Evolutionary conservation across 2,888 invertebrate species (phyloP).

Genomic region (Stenotaenia linearis): DNA sequence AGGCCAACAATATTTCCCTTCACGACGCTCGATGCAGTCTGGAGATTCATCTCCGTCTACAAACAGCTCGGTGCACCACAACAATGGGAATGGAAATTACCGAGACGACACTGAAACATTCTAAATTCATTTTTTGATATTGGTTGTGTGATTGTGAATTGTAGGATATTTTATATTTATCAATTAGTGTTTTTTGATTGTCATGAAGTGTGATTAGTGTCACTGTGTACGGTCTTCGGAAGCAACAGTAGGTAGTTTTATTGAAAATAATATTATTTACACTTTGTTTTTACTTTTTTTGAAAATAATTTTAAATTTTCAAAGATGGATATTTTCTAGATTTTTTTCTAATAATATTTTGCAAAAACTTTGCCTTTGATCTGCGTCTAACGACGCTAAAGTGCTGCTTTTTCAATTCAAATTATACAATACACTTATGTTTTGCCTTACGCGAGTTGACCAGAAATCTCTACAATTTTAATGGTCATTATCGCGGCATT

Average conservation of each 20-base stretch:
- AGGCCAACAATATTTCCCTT: conserved; percentile 32
- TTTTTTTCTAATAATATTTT: not conserved
- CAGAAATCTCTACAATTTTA: too few relatives aligned
- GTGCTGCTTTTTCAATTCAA: too few relatives aligned
- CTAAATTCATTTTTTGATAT: not conserved
- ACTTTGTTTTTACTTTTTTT: not conserved
- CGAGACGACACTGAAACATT: not conserved
- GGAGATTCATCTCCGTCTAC: conserved; percentile 12
- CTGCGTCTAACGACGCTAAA: too few relatives aligned
- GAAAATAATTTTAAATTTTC: too few relatives aligned
- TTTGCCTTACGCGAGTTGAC: not conserved
- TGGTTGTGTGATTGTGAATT: not conserved
- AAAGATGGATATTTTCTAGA: not conserved
- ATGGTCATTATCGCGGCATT: too few relatives aligned
- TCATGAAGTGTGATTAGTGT: not conserved
- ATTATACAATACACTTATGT: not conserved
- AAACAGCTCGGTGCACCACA: not conserved
- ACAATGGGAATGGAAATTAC: not conserved
- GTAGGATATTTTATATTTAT: not conserved
- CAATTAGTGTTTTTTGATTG: not conserved
- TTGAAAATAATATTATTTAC: not conserved
- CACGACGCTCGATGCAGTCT: conserved; percentile 32
- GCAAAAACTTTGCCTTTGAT: too few relatives aligned
- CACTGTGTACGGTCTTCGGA: not conserved
- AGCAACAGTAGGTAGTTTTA: not conserved